phyloP scores from a whole-genome alignment of 2,888 invertebrate genomes.

The Eupeodes luniger region DNA sequence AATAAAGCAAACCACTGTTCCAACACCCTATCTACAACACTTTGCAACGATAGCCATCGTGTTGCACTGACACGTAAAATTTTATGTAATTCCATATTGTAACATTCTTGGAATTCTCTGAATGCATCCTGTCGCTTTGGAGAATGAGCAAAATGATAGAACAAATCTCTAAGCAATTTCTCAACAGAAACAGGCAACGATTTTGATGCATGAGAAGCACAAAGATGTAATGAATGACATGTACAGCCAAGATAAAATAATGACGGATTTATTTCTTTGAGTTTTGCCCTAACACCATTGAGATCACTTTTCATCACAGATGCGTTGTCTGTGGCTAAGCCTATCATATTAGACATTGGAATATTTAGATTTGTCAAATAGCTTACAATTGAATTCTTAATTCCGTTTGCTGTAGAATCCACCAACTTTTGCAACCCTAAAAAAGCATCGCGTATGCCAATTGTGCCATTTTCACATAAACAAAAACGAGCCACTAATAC shows the following conservation, averaged over 20 bases:
- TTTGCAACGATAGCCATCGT: slow-evolving; percentile 79
- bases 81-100: slow-evolving; percentile 77
- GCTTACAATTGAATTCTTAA: slow-evolving; percentile 52
- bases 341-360: too few species aligned
- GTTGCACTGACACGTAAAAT: slow-evolving; percentile 78
- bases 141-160: background rate
- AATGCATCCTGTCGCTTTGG: slow-evolving; percentile 59
- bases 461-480: too few species aligned
- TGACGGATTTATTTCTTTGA: background rate
- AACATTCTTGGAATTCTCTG: slow-evolving; percentile 78
- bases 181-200: background rate
- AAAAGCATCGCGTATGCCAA: too few species aligned
- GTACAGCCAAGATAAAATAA: background rate
- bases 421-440: too few species aligned
- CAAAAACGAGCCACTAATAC: background rate
- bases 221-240: background rate
- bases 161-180: background rate
- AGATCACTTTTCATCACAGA: background rate
- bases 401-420: too few species aligned
- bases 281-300: background rate
- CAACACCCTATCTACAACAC: slow-evolving; percentile 57
- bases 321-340: too few species aligned
- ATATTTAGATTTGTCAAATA: slow-evolving; percentile 7
- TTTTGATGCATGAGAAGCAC: background rate
- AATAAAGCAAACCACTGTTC: slow-evolving; percentile 51